Base-by-base conservation (phyloP, 2,888 invertebrate genomes). In the Drosophila merina region DNA sequence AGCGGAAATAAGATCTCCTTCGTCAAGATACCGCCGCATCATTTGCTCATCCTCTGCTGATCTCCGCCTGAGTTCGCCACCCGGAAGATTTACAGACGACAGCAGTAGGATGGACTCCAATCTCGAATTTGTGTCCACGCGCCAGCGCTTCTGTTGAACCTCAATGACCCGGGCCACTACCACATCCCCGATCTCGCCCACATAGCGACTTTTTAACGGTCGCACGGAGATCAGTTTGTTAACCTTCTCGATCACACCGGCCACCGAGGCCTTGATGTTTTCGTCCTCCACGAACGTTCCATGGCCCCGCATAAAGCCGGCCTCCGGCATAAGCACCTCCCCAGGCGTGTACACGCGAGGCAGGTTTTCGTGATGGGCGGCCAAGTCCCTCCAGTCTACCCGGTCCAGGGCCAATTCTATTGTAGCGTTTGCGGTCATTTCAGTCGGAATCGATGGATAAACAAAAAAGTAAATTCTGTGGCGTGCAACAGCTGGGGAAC, bases 31-130 rank as follows among this genome's bases (percentile, higher is more conserved):
- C 75, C 96, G 95, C 57, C 99, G 93, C 99, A 99, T 99, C 94
- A 97, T 96, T 89, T 98, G 96, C 91, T 99, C 99, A 93, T 99
- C 99, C 93, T 99, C 98, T 4, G 95, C 96, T 3, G 97, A 97
- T 88, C 98, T 94, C 57, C 98, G 93, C 72, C 99, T 94, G 95
- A 99, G 92, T 93, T 99, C 99, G 57, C 97, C 97, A 30, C 99
- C 99, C n/a, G 99, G 99, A 72, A 99, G 93, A 93, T 99, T 99
- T 1, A 99, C 98, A 33, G 98, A 96, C 0, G 98, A 97, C 14
- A 99, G 92, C 69, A 97, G 93, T 9, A 99, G 93, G 45, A 96
- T 93, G 0, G 98, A 97, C 92, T 98, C 97, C 88, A 96, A 92
- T 57, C 97, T 95, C 0, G 98, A 96, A 92, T 98, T 98, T 1